Conservation (phyloP, 2,888 invertebrate species). For the Adineta ricciae region DNA sequence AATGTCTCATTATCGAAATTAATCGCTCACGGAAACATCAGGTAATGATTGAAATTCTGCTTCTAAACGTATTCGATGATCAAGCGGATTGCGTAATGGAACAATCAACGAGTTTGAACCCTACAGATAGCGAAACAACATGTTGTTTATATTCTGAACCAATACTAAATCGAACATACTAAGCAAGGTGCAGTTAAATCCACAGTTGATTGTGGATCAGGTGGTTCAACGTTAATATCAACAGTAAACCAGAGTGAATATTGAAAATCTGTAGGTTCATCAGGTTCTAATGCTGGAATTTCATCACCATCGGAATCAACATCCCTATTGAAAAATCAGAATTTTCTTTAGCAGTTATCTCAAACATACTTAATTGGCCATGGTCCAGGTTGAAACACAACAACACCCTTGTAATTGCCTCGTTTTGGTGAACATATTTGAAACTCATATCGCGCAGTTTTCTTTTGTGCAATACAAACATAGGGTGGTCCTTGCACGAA, state of each 20-base stretch:
- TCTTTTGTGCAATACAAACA: conserved; percentile 44
- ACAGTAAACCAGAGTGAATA: conserved; percentile 48
- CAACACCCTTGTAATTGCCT: conserved; percentile 40
- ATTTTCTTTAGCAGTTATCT: neutral
- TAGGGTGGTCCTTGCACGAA: conserved; percentile 43
- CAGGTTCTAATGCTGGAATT: conserved; percentile 39
- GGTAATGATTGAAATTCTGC: conserved; percentile 39
- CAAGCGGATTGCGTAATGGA: conserved; percentile 48
- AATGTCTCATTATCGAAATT: no score
- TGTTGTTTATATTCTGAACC: neutral
- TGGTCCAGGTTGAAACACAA: conserved; percentile 27
- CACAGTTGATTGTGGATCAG: conserved; percentile 44
- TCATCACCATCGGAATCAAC: conserved; percentile 50
- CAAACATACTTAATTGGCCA: conserved; percentile 30
- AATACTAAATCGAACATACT: conserved; percentile 37
- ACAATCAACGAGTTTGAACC: conserved; percentile 44
- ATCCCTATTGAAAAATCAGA: conserved; percentile 40
- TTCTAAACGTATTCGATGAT: conserved; percentile 42
- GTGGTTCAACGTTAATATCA: conserved; percentile 44
- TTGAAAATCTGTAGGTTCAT: conserved; percentile 40
- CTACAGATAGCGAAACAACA: neutral
- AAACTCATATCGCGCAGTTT: conserved; percentile 43
- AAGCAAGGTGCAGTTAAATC: conserved; percentile 45
- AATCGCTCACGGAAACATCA: conserved; percentile 38
- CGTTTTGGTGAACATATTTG: conserved; percentile 41